phyloP scores from a whole-genome alignment of 2,888 invertebrate genomes.

The Oscheius sp. region DNA sequence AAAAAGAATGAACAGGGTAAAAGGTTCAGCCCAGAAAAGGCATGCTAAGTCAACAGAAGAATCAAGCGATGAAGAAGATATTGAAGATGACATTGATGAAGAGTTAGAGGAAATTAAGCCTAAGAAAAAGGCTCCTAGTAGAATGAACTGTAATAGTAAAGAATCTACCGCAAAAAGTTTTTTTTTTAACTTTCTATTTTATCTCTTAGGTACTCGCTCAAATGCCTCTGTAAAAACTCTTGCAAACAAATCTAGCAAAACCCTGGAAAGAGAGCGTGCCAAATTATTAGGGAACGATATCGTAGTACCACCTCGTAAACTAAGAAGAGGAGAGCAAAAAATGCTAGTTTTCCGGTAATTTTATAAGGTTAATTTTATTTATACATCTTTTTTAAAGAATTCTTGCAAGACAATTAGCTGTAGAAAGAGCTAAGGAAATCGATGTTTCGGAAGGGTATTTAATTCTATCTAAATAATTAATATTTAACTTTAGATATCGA shows the following conservation, averaged over 20 bases:
- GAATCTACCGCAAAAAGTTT: not conserved
- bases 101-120: not conserved
- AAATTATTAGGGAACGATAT: conserved; percentile 3
- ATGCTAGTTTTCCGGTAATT: conserved; percentile 27
- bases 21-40: not conserved
- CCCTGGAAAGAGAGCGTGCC: not conserved
- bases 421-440: not conserved
- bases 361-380: not conserved
- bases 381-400: conserved; percentile 6
- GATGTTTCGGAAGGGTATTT: conserved; percentile 1
- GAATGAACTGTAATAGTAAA: not conserved
- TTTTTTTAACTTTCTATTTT: too few relatives aligned
- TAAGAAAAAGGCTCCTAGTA: not conserved
- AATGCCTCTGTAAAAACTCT: not conserved
- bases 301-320: not conserved
- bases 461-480: too few relatives aligned
- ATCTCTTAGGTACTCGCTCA: not conserved
- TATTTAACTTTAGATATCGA: too few relatives aligned
- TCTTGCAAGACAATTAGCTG: not conserved
- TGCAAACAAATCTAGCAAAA: not conserved
- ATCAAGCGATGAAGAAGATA: not conserved
- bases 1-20: not conserved
- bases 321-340: conserved; percentile 27
- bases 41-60: not conserved
- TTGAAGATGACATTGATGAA: not conserved